A percentile compares a stretch with the other conserved stretches of the same genome.
These are phyloP conservation scores for Melipona beecheii DNA, from an alignment of 2,888 invertebrate species.

Conservation along the genomic window DNA sequence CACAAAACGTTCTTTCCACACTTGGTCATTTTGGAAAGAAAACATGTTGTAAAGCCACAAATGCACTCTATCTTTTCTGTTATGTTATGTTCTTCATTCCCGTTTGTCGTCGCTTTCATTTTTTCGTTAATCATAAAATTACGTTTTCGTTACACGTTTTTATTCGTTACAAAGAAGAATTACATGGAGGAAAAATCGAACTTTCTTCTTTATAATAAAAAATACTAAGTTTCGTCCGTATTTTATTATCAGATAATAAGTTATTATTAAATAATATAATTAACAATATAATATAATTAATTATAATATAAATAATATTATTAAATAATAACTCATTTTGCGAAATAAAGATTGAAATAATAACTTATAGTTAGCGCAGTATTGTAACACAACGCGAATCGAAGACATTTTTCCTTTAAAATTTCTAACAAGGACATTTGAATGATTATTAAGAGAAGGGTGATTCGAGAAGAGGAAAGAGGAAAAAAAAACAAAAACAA, in stretches of 20 bases:
- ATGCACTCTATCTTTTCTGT: neutral
- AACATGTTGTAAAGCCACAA: neutral
- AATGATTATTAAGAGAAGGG: neutral
- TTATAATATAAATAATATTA: too few species aligned
- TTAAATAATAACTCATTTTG: neutral
- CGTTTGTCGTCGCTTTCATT: neutral
- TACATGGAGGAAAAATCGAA: neutral
- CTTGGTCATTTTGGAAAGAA: slow-evolving; percentile 23
- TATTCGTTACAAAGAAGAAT: neutral
- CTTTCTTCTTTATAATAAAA: neutral
- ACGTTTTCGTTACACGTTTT: neutral
- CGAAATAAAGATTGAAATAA: neutral
- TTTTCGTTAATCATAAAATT: neutral
- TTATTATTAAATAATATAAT: too few species aligned
- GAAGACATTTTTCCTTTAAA: neutral
- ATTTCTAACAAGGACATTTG: neutral
- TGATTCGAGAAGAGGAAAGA: too few species aligned
- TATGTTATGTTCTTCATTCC: neutral
- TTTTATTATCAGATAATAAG: neutral
- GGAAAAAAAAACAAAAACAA: neutral
- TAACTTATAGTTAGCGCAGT: neutral
- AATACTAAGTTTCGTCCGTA: neutral
- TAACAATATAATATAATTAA: too few species aligned
- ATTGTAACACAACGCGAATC: neutral
- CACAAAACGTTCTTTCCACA: slow-evolving; percentile 16